A percentile compares a stretch with the other conserved stretches of the same genome.
phyloP scores from a whole-genome alignment of 2,888 invertebrate genomes.

The Drosophila formosana region DNA sequence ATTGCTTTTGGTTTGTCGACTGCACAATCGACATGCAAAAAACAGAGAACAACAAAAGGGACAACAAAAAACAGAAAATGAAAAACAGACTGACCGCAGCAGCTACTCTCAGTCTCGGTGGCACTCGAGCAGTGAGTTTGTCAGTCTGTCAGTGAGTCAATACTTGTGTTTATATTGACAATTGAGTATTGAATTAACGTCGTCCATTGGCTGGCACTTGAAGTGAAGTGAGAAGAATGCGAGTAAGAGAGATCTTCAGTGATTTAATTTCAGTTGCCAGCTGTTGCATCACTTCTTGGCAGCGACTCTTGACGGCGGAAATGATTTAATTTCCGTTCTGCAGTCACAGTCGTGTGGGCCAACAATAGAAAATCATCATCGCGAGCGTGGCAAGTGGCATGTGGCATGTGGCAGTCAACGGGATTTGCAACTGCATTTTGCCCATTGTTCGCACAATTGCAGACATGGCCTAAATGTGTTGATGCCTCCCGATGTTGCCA shows the following conservation, averaged over 20 bases:
- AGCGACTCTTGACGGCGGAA: slow-evolving; percentile 63
- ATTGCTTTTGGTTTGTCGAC: slow-evolving; percentile 22
- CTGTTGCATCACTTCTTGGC: slow-evolving; percentile 63
- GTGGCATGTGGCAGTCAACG: slow-evolving; percentile 35
- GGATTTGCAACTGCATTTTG: slow-evolving; percentile 40
- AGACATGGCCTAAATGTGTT: slow-evolving; percentile 23
- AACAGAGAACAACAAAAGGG: not conserved
- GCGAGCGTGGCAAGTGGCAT: slow-evolving; percentile 16
- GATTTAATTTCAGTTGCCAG: slow-evolving; percentile 60
- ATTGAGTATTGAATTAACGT: slow-evolving; percentile 45
- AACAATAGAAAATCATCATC: slow-evolving; percentile 42
- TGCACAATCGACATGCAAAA: slow-evolving; percentile 24
- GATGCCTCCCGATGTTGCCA: slow-evolving; percentile 36
- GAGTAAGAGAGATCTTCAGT: slow-evolving; percentile 37
- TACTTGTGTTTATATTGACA: slow-evolving; percentile 31
- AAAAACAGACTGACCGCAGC: slow-evolving; percentile 7
- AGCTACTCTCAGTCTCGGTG: slow-evolving; percentile 5
- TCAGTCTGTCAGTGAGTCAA: slow-evolving; percentile 23
- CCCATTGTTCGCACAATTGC: slow-evolving; percentile 21
- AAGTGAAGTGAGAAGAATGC: slow-evolving; percentile 7
- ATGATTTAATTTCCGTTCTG: slow-evolving; percentile 74
- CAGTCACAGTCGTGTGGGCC: slow-evolving; percentile 25
- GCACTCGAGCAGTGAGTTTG: not conserved
- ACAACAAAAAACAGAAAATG: not conserved
- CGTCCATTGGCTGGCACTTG: slow-evolving; percentile 34